Evolutionary conservation across 2,888 invertebrate species (phyloP), one percentile per base, ranked within the genome.

Genomic region (Entomobrya multifasciata): DNA sequence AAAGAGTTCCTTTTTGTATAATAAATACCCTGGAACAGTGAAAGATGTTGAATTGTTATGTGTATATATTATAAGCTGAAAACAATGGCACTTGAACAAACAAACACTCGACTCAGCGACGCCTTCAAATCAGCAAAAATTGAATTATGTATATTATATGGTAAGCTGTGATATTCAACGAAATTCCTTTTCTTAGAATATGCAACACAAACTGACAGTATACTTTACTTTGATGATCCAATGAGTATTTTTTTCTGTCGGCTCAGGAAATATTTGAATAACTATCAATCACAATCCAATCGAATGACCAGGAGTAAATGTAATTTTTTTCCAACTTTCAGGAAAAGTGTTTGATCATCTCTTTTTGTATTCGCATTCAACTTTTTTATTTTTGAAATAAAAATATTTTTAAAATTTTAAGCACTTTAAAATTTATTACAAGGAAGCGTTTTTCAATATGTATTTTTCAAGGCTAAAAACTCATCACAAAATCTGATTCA

Each of bases 61-160:
- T 36, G 8, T 36, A 36, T n/a, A n/a, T n/a, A n/a, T n/a, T n/a
- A 36, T 67, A 20, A 17, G 30, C 52, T 25, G 20, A 25, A 67
- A 72, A 82, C 72, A 82, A 74, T 82, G 47, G 60, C 82, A 82
- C 82, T 74, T 44, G 27, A 44, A 47, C 57, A 20, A 82, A 82
- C 74, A 44, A 72, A 74, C 57, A 81, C 72, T 30, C 57, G 72
- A 10, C 72, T 72, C 72, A 15, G 11, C 27, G 49, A 27, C 72
- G 57, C 78, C 62, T 78, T 49, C 30, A 57, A 77, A 77, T 25
- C 41, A 11, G 20, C 20, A 49, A 78, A 47, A 47, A 15, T 20
- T 65, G 20, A 44, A 49, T 60, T 62, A 44, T 49, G 8, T 36
- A 36, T 36, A 36, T 36, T 36, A 36, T 36, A 36, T 36, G 36